Conservation (phyloP, 2,113 vertebrate species). For the Taurulus bubalis region DNA sequence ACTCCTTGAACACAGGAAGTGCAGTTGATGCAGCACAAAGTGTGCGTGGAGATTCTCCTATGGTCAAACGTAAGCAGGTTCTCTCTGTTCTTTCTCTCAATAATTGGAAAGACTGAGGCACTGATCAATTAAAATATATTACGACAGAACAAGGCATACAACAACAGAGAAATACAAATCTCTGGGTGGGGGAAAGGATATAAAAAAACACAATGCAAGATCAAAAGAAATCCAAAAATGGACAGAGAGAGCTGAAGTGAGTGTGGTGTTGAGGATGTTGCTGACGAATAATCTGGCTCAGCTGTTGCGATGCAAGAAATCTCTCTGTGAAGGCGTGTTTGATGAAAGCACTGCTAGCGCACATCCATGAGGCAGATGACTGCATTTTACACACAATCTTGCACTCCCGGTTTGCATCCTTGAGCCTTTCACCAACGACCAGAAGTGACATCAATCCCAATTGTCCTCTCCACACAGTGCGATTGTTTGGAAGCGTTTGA, state of each 20-base stretch:
- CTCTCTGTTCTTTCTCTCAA: background rate
- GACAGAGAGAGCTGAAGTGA: background rate
- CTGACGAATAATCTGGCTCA: background rate
- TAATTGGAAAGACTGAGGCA: constrained; percentile 3
- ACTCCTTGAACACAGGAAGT: background rate
- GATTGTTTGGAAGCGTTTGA: constrained; percentile 4
- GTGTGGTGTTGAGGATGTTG: background rate
- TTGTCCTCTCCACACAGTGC: background rate
- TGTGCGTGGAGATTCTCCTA: background rate
- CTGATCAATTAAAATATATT: background rate
- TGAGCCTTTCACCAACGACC: background rate
- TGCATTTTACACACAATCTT: background rate
- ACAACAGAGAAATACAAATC: background rate
- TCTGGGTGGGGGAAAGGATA: background rate
- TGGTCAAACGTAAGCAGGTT: background rate
- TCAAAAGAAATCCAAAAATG: constrained; percentile 28
- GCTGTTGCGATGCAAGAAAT: constrained; percentile 16
- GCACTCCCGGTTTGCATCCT: background rate
- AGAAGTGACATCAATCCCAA: constrained; percentile 14
- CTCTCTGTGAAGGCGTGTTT: background rate
- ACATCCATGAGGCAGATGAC: constrained; percentile 15
- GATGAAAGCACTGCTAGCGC: background rate
- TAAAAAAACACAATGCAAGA: background rate
- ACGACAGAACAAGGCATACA: background rate
- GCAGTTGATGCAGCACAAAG: background rate